phyloP scores from a whole-genome alignment of 2,797 vertebrate species.

The Schizopygopsis pylzovi region DNA sequence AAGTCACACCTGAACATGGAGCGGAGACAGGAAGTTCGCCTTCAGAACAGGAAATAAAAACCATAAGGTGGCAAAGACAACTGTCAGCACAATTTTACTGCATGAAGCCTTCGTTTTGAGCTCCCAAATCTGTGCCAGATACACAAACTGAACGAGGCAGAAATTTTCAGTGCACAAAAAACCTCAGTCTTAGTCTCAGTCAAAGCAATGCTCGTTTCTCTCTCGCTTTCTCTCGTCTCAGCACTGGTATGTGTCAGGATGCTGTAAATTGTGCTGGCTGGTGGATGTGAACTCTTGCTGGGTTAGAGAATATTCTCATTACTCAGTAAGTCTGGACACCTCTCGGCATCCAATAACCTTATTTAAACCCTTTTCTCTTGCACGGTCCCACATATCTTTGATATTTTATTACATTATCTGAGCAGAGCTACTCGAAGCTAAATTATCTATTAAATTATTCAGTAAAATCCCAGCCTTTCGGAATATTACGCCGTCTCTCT shows the following conservation, averaged over 20 bases:
- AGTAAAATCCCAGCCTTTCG: not conserved
- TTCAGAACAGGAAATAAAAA: slow-evolving; percentile 46
- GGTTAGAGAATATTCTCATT: slow-evolving; percentile 75
- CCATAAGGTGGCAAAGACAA: slow-evolving; percentile 26
- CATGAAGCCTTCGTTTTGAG: not conserved
- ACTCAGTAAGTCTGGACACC: slow-evolving; percentile 54
- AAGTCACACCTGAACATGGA: slow-evolving; percentile 38
- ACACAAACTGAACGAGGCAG: not conserved
- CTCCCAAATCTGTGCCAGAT: not conserved
- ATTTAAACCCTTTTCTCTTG: not conserved
- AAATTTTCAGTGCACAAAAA: slow-evolving; percentile 11
- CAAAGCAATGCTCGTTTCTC: slow-evolving; percentile 21
- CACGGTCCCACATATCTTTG: not conserved
- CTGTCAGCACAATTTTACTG: slow-evolving; percentile 17
- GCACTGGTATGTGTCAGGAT: slow-evolving; percentile 77
- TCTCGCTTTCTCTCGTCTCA: slow-evolving; percentile 69
- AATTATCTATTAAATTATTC: slow-evolving; percentile 34
- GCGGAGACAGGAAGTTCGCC: slow-evolving; percentile 31
- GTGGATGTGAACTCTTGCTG: slow-evolving; percentile 78
- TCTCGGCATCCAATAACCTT: not conserved
- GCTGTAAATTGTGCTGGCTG: slow-evolving; percentile 78
- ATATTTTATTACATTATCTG: slow-evolving; percentile 26
- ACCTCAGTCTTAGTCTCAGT: slow-evolving; percentile 5
- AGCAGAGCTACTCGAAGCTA: slow-evolving; percentile 7
- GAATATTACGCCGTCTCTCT: not conserved